Evolutionary conservation across 2,888 invertebrate genomes (phyloP).

Genomic region (Cataglyphis altisquamis): DNA sequence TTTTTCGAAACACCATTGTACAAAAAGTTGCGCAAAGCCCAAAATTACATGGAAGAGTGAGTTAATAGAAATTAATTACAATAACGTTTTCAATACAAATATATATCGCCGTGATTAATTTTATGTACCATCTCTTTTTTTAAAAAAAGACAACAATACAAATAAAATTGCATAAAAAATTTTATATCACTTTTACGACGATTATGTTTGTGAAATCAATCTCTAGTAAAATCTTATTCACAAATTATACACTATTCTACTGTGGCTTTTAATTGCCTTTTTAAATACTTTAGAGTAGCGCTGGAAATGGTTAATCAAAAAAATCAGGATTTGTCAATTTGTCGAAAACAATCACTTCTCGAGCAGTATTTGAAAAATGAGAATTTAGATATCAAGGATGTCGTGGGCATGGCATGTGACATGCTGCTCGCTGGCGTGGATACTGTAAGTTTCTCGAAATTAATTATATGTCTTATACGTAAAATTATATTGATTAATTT

Average conservation of each 20-base stretch:
- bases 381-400: constrained; percentile 91
- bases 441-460: constrained; percentile 88
- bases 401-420: constrained; percentile 94
- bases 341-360: constrained; percentile 88
- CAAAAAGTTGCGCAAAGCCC: constrained; percentile 89
- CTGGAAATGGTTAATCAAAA: constrained; percentile 89
- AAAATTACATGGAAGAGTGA: constrained; percentile 91
- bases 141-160: background rate
- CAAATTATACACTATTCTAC: constrained; percentile 1
- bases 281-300: constrained; percentile 88
- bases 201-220: background rate
- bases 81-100: background rate
- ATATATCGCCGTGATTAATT: background rate
- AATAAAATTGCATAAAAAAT: background rate
- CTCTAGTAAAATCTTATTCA: background rate
- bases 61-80: constrained; percentile 39
- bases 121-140: background rate
- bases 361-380: constrained; percentile 90
- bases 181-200: background rate
- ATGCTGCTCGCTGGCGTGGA: constrained; percentile 95
- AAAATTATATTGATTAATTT: background rate
- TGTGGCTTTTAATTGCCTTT: background rate
- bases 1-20: constrained; percentile 91
- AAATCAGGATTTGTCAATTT: constrained; percentile 81
- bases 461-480: background rate